Evolutionary conservation across 2,113 vertebrate genomes (phyloP).

Genomic region (Hippocampus barbouri): DNA sequence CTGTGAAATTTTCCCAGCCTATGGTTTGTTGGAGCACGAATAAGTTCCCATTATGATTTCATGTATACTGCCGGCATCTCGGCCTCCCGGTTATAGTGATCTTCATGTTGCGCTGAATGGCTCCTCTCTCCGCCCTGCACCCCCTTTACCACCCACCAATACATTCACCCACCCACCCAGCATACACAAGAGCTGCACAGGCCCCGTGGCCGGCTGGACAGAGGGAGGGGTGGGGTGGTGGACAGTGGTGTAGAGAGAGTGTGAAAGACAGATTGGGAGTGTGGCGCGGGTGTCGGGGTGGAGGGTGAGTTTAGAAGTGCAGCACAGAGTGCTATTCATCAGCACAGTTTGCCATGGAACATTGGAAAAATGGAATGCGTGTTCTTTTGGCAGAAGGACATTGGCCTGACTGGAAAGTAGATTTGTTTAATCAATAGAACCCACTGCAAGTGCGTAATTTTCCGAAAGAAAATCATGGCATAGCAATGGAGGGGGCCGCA

Average conservation of each 20-base stretch:
- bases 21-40: conserved; percentile 19
- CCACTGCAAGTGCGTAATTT: conserved; percentile 2
- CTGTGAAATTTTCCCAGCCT: conserved; percentile 44
- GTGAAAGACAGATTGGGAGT: conserved; percentile 24
- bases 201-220: conserved; percentile 59
- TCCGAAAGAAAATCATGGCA: background rate
- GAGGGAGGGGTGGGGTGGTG: conserved; percentile 34
- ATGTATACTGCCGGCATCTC: conserved; percentile 62
- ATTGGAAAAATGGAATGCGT: conserved; percentile 73
- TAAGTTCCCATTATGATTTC: conserved; percentile 46
- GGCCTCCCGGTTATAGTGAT: conserved; percentile 75
- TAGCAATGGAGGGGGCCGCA: background rate
- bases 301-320: conserved; percentile 48
- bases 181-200: conserved; percentile 57
- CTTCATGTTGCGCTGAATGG: conserved; percentile 64
- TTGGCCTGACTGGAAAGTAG: conserved; percentile 22
- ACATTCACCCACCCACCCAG: conserved; percentile 38
- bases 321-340: conserved; percentile 68
- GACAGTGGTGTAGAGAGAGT: conserved; percentile 56
- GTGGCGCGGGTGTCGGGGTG: too few species aligned
- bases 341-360: conserved; percentile 72
- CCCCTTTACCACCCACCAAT: conserved; percentile 55
- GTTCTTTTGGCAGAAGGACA: conserved; percentile 63
- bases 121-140: conserved; percentile 57
- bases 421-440: conserved; percentile 12